Conservation (phyloP, 2,797 vertebrate species). For the Orestias chungarensis region DNA sequence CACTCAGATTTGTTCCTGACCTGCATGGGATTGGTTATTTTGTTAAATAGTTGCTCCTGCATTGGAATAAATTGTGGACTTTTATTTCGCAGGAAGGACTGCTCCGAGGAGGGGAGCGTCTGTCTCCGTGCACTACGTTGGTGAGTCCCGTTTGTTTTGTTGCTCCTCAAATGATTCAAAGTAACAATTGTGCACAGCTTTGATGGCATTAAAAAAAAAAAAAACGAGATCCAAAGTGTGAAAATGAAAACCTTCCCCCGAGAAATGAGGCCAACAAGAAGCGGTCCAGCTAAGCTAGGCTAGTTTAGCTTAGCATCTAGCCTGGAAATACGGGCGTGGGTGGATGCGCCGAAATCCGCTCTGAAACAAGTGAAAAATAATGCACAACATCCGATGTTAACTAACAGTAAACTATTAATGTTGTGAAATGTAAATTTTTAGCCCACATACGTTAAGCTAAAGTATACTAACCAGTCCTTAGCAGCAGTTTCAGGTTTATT, state of each 20-base stretch:
- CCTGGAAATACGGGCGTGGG: not conserved
- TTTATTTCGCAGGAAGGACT: constrained; percentile 17
- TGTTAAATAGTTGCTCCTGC: not conserved
- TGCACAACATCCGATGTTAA: no score
- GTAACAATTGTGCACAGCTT: not conserved
- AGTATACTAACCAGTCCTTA: not conserved
- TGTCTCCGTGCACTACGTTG: constrained; percentile 63
- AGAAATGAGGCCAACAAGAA: not conserved
- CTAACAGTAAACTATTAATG: no score
- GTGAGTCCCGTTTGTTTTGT: constrained; percentile 38
- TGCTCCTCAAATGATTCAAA: not conserved
- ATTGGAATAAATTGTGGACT: not conserved
- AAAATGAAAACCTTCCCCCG: not conserved
- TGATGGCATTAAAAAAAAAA: no score
- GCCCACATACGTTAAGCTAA: not conserved
- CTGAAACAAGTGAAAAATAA: not conserved
- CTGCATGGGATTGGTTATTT: not conserved
- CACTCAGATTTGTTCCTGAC: not conserved
- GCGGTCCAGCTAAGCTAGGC: constrained; percentile 16
- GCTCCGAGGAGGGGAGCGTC: constrained; percentile 7
- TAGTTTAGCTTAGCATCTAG: constrained; percentile 16
- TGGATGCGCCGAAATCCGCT: not conserved
- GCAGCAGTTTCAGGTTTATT: constrained; percentile 5
- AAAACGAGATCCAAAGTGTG: accelerated
- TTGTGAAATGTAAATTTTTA: accelerated